Evolutionary conservation across 1,140 invertebrate species (phyloP), one percentile per base, ranked within the genome.

Genomic region (Forficula auricularia): DNA sequence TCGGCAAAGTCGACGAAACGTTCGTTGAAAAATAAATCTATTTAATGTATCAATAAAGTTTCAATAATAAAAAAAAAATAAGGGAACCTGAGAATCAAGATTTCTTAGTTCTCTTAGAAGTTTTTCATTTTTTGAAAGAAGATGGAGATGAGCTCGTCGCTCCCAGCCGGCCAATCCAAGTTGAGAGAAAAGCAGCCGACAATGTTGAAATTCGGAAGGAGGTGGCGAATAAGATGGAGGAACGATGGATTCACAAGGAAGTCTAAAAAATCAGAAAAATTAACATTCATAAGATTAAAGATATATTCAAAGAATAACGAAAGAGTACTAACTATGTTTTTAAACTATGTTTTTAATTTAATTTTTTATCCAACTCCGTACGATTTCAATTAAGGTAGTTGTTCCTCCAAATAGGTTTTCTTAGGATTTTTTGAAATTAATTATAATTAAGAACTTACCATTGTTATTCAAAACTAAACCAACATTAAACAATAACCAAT

Each of bases 81-180:
- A 44, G 48, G 54, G 48, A 50, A 72, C 78, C 63, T 94, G 89
- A 46, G 75, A 72, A 58, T 98, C 94, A 14, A 98, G 67, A 63
- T 97, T 90, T 45, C 89, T 75, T 32, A 97, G 55, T 65, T 98
- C 91, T 13, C 92, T 65, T 19, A 97, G 57, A 37, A 97, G 62
- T 44, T 89, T 82, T 50, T 96, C 91, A 53, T 80, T 89, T 54
- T 92, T 87, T 38, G 82, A 77, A 20, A 97, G 63, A 20, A 96
- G 65, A 61, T 96, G 82, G 48, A 95, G 73, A 45, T 80, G 75
- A 20, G 73, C 67, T 7, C 91, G 70, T 40, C 86, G 79, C 48
- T 94, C 86, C 78, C 89, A 94, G 1, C 84, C 80, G 10, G 85
- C 73, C 6, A 91, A 66, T 3, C 92, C 91, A 38, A 95, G 61